A percentile compares a stretch with the other conserved stretches of the same genome.
phyloP scores from a whole-genome alignment of 92 coral and sea anemone genomes.

The Paramuricea clavata region DNA sequence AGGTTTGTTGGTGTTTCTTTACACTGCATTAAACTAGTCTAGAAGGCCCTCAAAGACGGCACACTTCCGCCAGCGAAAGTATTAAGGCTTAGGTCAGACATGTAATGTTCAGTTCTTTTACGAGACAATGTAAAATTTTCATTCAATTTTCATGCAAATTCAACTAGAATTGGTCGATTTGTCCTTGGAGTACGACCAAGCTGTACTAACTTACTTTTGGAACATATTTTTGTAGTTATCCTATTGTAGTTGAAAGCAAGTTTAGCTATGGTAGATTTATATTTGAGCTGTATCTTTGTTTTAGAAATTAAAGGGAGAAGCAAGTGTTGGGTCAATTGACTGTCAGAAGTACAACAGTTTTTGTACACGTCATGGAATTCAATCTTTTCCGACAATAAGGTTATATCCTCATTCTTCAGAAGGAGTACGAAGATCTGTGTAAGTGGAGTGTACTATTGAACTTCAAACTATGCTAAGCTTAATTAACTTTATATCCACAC shows the following conservation, averaged over 20 bases:
- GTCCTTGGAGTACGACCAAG: no score
- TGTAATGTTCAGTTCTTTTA: no score
- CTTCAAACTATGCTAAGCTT: neutral
- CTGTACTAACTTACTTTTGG: no score
- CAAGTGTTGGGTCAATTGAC: constrained; percentile 90
- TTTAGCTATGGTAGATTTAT: neutral
- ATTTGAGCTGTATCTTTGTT: neutral
- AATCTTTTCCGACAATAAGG: constrained; percentile 90
- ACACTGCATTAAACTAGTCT: no score
- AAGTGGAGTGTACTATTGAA: constrained; percentile 45
- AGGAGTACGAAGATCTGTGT: constrained; percentile 81
- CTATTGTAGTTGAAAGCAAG: neutral
- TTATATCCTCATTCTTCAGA: constrained; percentile 84
- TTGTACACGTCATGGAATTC: constrained; percentile 84
- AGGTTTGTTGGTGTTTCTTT: constrained; percentile 65
- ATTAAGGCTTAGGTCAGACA: no score
- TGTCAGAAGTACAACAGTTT: constrained; percentile 83
- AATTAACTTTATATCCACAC: no score
- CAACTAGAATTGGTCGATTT: no score
- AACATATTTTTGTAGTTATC: no score
- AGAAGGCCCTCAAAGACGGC: no score
- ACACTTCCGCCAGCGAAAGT: no score
- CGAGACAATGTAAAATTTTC: no score
- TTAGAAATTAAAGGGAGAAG: constrained; percentile 91
- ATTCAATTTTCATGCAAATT: no score